phyloP scores from a whole-genome alignment of 2,797 vertebrate genomes.

The Alcedo quadribrachys region DNA sequence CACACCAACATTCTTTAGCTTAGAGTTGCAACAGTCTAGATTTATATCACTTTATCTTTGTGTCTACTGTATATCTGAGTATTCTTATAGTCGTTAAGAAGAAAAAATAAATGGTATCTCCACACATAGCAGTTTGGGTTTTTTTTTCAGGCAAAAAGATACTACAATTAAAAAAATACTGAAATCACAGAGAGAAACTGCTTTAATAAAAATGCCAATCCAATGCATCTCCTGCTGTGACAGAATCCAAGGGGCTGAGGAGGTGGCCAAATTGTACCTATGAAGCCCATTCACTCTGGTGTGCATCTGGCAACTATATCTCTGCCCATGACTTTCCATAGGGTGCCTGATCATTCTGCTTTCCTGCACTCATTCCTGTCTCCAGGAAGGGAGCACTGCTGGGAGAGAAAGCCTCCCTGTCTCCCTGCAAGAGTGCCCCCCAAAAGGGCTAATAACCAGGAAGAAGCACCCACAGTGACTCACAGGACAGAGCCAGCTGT shows the following conservation, averaged over 20 bases:
- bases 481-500: background rate
- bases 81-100: too few relatives aligned
- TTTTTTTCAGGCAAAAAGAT: background rate
- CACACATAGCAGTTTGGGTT: background rate
- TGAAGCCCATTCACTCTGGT: rapidly evolving
- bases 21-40: background rate
- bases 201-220: background rate
- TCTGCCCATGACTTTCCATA: background rate
- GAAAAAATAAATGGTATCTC: background rate
- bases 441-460: background rate
- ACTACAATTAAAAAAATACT: background rate
- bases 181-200: background rate
- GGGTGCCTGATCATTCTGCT: background rate
- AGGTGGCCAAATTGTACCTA: rapidly evolving
- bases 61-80: too few relatives aligned
- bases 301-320: rapidly evolving
- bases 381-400: background rate
- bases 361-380: background rate
- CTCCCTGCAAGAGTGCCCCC: background rate
- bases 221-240: background rate
- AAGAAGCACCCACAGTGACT: background rate
- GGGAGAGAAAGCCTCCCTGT: background rate
- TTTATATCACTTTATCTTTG: background rate
- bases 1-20: rapidly evolving
- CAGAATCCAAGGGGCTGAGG: background rate